Evolutionary conservation across 2,797 vertebrate genomes (phyloP).

Genomic region (Myiotriccus ornatus): DNA sequence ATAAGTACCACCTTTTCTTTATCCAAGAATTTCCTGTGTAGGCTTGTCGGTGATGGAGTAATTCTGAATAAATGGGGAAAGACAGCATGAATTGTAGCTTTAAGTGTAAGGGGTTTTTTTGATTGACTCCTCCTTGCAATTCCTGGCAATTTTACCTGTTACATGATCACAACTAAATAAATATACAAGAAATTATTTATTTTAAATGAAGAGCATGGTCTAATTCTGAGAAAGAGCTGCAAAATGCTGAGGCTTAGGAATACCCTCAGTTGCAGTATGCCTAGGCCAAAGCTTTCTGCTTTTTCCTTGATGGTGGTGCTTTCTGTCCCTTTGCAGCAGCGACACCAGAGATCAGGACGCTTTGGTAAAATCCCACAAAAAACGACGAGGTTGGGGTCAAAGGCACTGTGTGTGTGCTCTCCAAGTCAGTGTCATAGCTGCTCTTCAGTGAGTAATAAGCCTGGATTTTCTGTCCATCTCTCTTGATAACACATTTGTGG

Average conservation of each 20-base stretch:
- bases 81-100: neutral
- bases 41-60: neutral
- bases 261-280: neutral
- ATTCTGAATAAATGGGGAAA: neutral
- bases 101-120: neutral
- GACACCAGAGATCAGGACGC: neutral
- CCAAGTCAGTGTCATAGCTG: accelerated
- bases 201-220: neutral
- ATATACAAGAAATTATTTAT: neutral
- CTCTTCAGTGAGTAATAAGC: neutral
- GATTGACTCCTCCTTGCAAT: neutral
- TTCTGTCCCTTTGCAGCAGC: neutral
- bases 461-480: neutral
- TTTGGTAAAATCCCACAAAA: neutral
- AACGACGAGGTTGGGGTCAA: neutral
- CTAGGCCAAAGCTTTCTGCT: neutral
- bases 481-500: neutral
- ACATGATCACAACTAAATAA: neutral
- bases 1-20: neutral
- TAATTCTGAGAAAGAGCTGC: neutral
- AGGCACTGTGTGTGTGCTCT: neutral
- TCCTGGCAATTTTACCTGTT: neutral
- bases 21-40: neutral
- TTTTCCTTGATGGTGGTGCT: neutral
- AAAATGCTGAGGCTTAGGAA: neutral